Base-by-base conservation (phyloP, 1,140 invertebrate species). In the Apocrypta bakeri region DNA sequence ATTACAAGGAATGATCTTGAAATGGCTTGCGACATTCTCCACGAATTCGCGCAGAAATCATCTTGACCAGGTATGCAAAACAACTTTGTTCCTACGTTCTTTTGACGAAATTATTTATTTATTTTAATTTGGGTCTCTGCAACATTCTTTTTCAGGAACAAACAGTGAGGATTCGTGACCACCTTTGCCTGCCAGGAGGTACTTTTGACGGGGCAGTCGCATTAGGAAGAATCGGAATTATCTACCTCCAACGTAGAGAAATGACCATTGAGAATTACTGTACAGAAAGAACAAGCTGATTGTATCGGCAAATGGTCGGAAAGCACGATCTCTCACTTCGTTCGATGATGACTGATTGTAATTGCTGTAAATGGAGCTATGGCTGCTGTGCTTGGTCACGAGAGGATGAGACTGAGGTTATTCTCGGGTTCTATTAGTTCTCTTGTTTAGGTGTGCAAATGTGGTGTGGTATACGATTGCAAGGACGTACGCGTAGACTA, bases 11-110 rank as follows among this genome's bases (percentile, higher is more conserved):
- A 98, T 91, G 97, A 99, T 91, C 94, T 98, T 42, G 96, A 97
- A 90, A 98, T 98, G 97, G 97, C 97, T 33, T 96, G 97, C 92
- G 97, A 98, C 91, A 98, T 99, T 91, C 93, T 99, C 86, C 96
- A 98, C 90, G 97, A 98, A 90, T 99, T 98, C 92, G 97, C 93
- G 14, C 94, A 94, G n/a, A 95, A 95, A 88, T 91, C 90, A 56
- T 92, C 90, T 84, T 92, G 90, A 92, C 91, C 90, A 89, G 90
- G 90, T 91, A 88, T 68, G 1, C 31, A 75, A 17, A 56, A 56
- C 48, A 7, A 37, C 33, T 37, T 2, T 9, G 33, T 4, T n/a
- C n/a, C n/a, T n/a, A 37, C 33, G 3, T 9, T 37, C 3, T 37
- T 37, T 37, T 37, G 33, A 37, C 33, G 33, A 37, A 37, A 37